phyloP scores from a whole-genome alignment of 2,797 vertebrate species.

The Chaenodraco wilsoni region DNA sequence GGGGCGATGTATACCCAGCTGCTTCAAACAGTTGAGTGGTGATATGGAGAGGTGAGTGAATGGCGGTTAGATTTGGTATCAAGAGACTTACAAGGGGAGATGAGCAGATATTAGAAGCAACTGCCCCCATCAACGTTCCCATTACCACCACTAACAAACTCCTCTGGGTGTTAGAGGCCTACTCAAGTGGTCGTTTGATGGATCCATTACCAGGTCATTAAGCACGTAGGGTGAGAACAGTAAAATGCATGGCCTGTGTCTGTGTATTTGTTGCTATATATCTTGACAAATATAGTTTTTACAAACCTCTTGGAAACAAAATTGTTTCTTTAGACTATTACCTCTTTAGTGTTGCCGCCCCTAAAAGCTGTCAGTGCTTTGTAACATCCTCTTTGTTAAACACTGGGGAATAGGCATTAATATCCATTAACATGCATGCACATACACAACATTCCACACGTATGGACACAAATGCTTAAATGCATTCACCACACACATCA shows the following conservation, averaged over 20 bases:
- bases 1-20: slow-evolving; percentile 35
- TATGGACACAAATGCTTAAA: slow-evolving; percentile 35
- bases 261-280: neutral
- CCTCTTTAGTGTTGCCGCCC: slow-evolving; percentile 10
- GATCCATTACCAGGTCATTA: slow-evolving; percentile 79
- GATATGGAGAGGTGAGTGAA: slow-evolving; percentile 46
- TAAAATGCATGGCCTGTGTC: slow-evolving; percentile 32
- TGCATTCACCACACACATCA: slow-evolving; percentile 25
- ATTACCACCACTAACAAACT: slow-evolving; percentile 73
- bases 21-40: slow-evolving; percentile 48
- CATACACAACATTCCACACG: slow-evolving; percentile 28
- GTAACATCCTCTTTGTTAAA: slow-evolving; percentile 31
- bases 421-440: slow-evolving; percentile 27
- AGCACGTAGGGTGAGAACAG: slow-evolving; percentile 67
- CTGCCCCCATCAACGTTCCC: slow-evolving; percentile 60
- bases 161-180: slow-evolving; percentile 75
- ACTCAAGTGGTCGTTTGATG: slow-evolving; percentile 64
- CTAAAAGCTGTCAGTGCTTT: slow-evolving; percentile 35
- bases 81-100: slow-evolving; percentile 62
- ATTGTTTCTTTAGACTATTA: neutral
- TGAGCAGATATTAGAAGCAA: slow-evolving; percentile 57
- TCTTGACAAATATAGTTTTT: slow-evolving; percentile 5
- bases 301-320: slow-evolving; percentile 15
- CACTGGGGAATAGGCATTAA: slow-evolving; percentile 32
- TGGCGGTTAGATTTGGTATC: slow-evolving; percentile 37